phyloP scores from a whole-genome alignment of 2,797 vertebrate genomes.

The Lophotriccus pileatus region DNA sequence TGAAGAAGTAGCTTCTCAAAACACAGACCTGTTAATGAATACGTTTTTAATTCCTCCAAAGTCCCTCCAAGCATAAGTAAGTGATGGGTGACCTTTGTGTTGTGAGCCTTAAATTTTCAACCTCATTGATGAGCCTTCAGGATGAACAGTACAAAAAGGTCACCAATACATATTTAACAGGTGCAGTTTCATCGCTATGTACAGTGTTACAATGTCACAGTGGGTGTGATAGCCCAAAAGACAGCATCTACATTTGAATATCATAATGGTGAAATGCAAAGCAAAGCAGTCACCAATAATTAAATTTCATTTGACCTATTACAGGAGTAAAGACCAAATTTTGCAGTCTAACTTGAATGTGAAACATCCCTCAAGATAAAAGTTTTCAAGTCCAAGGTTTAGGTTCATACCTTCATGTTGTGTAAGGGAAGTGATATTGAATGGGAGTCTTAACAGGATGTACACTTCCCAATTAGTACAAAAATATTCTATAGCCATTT shows the following conservation, averaged over 20 bases:
- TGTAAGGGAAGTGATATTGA: neutral
- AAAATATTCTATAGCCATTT: neutral
- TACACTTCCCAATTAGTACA: neutral
- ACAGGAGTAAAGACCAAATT: neutral
- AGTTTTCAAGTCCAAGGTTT: neutral
- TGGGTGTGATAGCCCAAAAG: neutral
- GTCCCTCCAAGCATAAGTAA: neutral
- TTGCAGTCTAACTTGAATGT: neutral
- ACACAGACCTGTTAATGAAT: neutral
- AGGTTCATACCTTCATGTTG: neutral
- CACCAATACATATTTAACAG: constrained; percentile 61
- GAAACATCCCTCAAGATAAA: neutral
- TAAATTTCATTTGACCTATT: neutral
- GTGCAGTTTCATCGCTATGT: neutral
- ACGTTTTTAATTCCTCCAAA: neutral
- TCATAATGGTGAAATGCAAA: neutral
- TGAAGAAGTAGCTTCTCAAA: neutral
- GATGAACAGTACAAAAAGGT: constrained; percentile 60
- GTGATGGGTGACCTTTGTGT: constrained; percentile 51
- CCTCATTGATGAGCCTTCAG: constrained; percentile 52
- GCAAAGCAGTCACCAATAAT: neutral
- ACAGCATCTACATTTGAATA: neutral
- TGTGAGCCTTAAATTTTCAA: constrained; percentile 21
- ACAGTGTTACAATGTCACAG: neutral
- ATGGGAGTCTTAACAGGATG: neutral